phyloP scores from a whole-genome alignment of 2,113 vertebrate genomes.

The Chunga burmeisteri region DNA sequence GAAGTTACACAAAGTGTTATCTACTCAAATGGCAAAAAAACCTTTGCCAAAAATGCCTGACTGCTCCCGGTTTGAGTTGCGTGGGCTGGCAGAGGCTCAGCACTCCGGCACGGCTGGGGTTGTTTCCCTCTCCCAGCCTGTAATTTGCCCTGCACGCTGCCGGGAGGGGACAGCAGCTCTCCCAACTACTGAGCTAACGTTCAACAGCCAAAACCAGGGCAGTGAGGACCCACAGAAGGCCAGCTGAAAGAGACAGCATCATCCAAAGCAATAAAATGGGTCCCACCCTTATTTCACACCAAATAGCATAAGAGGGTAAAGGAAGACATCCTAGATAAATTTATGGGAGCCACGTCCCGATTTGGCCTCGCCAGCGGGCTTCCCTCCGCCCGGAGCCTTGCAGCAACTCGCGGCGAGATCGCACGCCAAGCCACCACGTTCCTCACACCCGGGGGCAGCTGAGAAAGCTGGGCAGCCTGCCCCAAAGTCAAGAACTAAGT shows the following conservation, averaged over 20 bases:
- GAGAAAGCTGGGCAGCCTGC: not conserved
- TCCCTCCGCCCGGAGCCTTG: not conserved
- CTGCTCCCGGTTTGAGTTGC: not conserved
- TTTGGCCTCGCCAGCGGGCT: not conserved
- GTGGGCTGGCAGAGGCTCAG: not conserved
- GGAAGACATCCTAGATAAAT: not conserved
- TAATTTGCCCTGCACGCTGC: not conserved
- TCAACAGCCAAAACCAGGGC: not conserved
- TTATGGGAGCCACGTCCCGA: fast-evolving
- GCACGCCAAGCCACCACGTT: fast-evolving
- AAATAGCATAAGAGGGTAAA: not conserved
- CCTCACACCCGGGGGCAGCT: not conserved
- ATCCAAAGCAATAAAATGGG: not conserved
- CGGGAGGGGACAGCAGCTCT: not conserved
- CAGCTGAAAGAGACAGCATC: not conserved
- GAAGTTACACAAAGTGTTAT: not conserved
- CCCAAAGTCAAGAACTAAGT: not conserved
- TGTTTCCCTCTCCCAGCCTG: not conserved
- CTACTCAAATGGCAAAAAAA: not conserved
- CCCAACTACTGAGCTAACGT: not conserved
- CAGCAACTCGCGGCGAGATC: not conserved
- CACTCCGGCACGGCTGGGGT: not conserved
- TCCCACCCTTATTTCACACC: not conserved
- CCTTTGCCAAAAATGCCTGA: not conserved
- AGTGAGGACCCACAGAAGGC: not conserved